A percentile compares a stretch with the other conserved stretches of the same genome.
phyloP scores from a whole-genome alignment of 2,888 invertebrate species.

The Cerastis rubricosa region DNA sequence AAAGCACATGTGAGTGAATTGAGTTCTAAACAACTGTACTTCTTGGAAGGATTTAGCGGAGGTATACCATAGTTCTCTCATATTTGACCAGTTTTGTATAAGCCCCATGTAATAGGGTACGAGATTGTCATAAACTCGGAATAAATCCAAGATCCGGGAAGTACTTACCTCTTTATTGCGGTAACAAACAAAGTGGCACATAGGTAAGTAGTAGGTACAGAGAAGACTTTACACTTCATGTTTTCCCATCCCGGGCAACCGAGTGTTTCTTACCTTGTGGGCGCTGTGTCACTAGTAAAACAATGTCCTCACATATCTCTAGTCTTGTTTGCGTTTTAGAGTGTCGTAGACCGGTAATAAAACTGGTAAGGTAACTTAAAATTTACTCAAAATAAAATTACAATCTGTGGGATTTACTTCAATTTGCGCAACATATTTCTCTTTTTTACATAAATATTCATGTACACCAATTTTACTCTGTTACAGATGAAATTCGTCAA shows the following conservation, averaged over 20 bases:
- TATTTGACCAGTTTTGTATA: not conserved
- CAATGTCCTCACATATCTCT: not conserved
- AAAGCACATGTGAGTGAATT: slow-evolving; percentile 97
- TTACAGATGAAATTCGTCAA: slow-evolving; percentile 98
- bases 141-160: not conserved
- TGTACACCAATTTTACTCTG: slow-evolving; percentile 34
- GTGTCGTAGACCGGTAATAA: too few species aligned
- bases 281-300: not conserved
- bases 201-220: not conserved
- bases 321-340: not conserved
- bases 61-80: not conserved
- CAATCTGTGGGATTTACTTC: not conserved
- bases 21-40: not conserved
- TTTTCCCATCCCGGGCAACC: not conserved
- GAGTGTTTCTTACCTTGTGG: not conserved
- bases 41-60: not conserved
- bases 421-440: not conserved
- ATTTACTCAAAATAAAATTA: not conserved
- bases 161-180: not conserved
- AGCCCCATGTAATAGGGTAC: not conserved
- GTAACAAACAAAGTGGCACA: not conserved
- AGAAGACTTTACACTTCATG: not conserved
- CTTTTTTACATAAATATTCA: not conserved
- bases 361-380: not conserved
- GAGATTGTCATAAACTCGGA: not conserved